Evolutionary conservation across 2,797 vertebrate species (phyloP), one percentile per base, ranked within the genome.

Genomic region (Pangasius sanitwongsei): DNA sequence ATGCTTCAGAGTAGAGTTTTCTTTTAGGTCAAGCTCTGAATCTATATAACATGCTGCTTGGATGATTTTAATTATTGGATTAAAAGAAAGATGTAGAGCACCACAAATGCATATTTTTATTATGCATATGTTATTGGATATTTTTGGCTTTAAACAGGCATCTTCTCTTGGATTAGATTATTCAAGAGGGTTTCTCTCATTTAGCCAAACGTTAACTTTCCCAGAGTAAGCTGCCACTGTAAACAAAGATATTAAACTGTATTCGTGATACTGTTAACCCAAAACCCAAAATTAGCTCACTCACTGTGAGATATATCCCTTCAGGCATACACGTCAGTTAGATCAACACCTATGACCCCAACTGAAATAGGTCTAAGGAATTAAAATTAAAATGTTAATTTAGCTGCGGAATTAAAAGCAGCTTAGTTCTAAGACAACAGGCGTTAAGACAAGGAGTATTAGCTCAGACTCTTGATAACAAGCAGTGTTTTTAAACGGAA

Each of bases 161-260:
- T n/a, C 13, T 53, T 31, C n/a, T 55, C 48, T 55, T 31, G 0
- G 48, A 80, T n/a, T 28, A 13, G 25, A 50, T 55, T 31, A 80
- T 55, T 55, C n/a, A 31, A 6, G 15, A 55, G 15, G 16, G 16
- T 53, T 55, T 31, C 16, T 80, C 77, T 80, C 50, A 9, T 18
- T 80, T 80, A 80, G 2, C 77, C 77, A 80, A 80, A 55, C 16
- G 15, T 18, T 55, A 78, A 80, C 50, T 55, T 55, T 80, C 50
- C n/a, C 50, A 80, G 50, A 55, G 50, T 31, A 55, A 78, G 16
- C 75, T 53, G 75, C 77, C 50, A 80, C n/a, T 55, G 50, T 18
- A 80, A 31, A 80, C 77, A 80, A 55, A 80, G n/a, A 80, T 80
- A 55, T 55, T 4, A 18, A 80, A 55, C 15, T 34, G n/a, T 34